Conservation (phyloP, 30 jellyfish, hydroid and myxozoan genomes). For the Turritopsis dohrnii region DNA sequence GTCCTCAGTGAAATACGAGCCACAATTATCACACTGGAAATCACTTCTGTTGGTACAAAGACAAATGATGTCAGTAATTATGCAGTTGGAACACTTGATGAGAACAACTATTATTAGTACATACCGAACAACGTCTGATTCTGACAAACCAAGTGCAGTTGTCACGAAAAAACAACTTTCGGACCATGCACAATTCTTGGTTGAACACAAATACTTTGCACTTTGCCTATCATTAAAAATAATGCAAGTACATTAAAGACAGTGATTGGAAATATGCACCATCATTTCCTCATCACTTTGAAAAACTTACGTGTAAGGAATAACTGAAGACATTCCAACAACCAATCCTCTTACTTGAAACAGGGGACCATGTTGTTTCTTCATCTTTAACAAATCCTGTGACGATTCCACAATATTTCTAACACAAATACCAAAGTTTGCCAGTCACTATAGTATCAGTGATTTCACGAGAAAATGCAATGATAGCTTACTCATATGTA, state of each 20-base stretch:
- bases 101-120: not conserved
- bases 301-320: conserved; percentile 3
- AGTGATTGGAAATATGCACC: not conserved
- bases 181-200: not conserved
- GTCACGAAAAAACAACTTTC: not conserved
- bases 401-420: not conserved
- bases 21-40: conserved; percentile 12
- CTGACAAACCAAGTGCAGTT: not conserved
- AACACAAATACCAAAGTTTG: not conserved
- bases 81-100: not conserved
- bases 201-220: not conserved
- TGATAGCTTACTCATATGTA: not conserved
- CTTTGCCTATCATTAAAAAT: not conserved
- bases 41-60: not conserved
- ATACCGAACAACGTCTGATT: conserved; percentile 2
- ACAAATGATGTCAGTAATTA: not conserved
- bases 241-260: not conserved
- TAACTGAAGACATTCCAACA: conserved; percentile 1
- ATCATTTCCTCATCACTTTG: not conserved
- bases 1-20: not conserved
- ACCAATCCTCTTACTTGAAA: conserved; percentile 8
- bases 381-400: not conserved
- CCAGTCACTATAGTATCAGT: not conserved
- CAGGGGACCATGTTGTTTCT: not conserved
- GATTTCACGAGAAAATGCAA: not conserved